Conservation (phyloP, 1,140 invertebrate genomes). For the Microvelia longipes region DNA sequence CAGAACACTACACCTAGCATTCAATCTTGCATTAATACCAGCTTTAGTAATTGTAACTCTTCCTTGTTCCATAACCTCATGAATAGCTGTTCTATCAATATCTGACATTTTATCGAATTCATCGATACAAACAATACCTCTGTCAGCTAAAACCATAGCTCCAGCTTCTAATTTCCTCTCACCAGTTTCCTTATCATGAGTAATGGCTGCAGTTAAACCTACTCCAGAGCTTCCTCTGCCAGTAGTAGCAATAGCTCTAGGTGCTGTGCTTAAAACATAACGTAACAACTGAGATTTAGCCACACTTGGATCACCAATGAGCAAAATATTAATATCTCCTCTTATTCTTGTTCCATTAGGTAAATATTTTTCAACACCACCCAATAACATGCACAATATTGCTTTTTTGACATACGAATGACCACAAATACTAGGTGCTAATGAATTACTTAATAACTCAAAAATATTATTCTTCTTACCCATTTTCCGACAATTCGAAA, state of each 20-base stretch:
- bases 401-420: conserved; percentile 95
- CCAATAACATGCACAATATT: conserved; percentile 84
- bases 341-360: conserved; percentile 90
- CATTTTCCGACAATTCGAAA: conserved; percentile 77
- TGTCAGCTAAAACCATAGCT: conserved; percentile 97
- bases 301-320: conserved; percentile 98
- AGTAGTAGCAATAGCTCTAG: conserved; percentile 89
- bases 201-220: conserved; percentile 96
- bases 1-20: conserved; percentile 93
- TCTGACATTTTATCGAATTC: conserved; percentile 99
- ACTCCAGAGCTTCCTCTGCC: conserved; percentile 91
- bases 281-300: conserved; percentile 94
- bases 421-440: conserved; percentile 96
- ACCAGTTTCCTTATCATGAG: conserved; percentile 85
- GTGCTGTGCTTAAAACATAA: conserved; percentile 87
- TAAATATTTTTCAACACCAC: conserved; percentile 89
- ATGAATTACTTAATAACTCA: conserved; percentile 73
- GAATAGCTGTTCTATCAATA: conserved; percentile 95
- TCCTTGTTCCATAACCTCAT: conserved; percentile 94
- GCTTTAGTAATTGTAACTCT: conserved; percentile 97
- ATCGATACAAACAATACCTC: conserved; percentile 97
- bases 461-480: conserved; percentile 73
- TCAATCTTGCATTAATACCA: conserved; percentile 93
- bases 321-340: conserved; percentile 92
- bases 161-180: conserved; percentile 83